These are phyloP conservation scores for Labrus mixtus DNA, from an alignment of 2,113 vertebrate species.

Conservation along the genomic window DNA sequence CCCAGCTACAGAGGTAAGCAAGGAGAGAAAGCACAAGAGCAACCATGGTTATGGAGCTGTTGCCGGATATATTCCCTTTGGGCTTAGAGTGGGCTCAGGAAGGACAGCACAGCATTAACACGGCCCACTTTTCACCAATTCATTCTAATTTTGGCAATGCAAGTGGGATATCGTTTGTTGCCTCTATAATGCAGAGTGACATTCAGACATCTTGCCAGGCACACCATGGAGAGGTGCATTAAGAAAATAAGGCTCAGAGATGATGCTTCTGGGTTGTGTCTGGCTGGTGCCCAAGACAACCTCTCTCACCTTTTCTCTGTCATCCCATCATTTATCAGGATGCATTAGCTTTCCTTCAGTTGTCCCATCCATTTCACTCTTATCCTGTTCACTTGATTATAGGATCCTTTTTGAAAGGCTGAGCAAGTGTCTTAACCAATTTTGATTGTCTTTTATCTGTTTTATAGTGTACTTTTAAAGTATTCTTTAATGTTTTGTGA, in stretches of 20 bases:
- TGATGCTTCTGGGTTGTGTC: constrained; percentile 21
- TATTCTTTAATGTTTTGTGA: neutral
- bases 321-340: constrained; percentile 20
- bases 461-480: neutral
- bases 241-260: constrained; percentile 48
- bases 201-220: constrained; percentile 46
- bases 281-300: constrained; percentile 21
- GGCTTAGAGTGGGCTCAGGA: constrained; percentile 53
- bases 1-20: constrained; percentile 90
- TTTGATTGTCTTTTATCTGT: neutral
- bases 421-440: neutral
- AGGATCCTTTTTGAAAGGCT: no score
- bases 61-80: constrained; percentile 61
- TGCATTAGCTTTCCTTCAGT: neutral
- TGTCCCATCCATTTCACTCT: constrained; percentile 5
- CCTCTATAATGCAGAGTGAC: constrained; percentile 45
- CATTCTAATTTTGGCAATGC: constrained; percentile 72
- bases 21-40: constrained; percentile 30
- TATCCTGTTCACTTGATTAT: neutral
- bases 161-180: constrained; percentile 62
- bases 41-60: constrained; percentile 10
- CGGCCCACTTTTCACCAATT: constrained; percentile 76
- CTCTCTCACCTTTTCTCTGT: neutral
- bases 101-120: constrained; percentile 77
- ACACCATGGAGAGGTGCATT: constrained; percentile 18